Evolutionary conservation across 2,797 vertebrate species (phyloP).

Genomic region (Falco peregrinus): DNA sequence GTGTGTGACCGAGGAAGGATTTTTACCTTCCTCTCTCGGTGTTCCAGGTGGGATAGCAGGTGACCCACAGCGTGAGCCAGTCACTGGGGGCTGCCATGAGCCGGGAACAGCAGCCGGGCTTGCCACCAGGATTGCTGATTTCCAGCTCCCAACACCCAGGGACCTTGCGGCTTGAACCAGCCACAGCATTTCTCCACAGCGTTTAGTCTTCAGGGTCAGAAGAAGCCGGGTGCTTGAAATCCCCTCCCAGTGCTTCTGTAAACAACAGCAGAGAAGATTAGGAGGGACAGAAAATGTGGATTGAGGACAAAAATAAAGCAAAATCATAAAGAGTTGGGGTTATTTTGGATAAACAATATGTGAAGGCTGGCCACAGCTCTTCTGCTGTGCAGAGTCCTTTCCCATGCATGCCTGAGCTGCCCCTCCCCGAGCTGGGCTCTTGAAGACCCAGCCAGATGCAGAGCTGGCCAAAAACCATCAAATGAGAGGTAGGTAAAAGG

Average conservation of each 20-base stretch:
- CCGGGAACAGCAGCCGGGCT: not conserved
- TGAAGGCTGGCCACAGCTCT: not conserved
- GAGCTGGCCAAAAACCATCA: not conserved
- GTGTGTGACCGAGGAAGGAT: not conserved
- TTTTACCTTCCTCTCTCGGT: not conserved
- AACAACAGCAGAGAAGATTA: not conserved
- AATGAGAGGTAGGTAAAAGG: rapidly evolving
- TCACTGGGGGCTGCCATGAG: not conserved
- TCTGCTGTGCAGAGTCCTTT: not conserved
- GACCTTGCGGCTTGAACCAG: not conserved
- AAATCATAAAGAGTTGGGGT: not conserved
- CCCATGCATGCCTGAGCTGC: rapidly evolving
- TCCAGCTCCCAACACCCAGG: not conserved
- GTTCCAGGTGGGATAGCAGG: not conserved
- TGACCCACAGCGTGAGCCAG: not conserved
- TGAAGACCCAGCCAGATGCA: not conserved
- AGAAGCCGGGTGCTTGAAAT: not conserved
- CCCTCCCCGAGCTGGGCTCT: not conserved
- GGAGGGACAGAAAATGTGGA: not conserved
- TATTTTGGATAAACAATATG: not conserved
- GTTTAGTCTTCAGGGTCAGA: not conserved
- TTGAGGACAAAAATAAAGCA: not conserved
- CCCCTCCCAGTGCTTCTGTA: not conserved
- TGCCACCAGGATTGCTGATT: rapidly evolving
- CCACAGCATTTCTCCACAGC: rapidly evolving